Conservation (phyloP, 2,113 vertebrate genomes). For the Poeciliopsis retropinna region DNA sequence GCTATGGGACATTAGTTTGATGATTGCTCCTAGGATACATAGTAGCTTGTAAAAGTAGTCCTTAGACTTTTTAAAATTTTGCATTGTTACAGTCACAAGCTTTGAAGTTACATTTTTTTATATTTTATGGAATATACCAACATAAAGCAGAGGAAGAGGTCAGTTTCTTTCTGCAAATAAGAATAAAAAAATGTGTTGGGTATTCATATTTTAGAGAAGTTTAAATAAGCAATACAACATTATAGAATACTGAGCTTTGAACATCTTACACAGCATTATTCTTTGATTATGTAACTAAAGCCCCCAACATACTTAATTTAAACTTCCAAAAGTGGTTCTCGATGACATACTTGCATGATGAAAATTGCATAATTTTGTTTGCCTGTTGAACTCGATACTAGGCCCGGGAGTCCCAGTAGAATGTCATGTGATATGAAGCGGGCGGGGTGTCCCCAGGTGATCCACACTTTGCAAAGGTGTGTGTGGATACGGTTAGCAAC, state of each 20-base stretch:
- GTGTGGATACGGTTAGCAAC: no score
- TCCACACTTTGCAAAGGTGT: no score
- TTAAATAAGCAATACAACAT: not conserved
- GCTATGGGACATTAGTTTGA: conserved; percentile 11
- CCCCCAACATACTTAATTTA: no score
- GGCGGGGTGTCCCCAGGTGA: no score
- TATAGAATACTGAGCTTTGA: not conserved
- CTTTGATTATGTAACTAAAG: no score
- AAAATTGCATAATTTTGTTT: no score
- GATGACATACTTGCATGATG: no score
- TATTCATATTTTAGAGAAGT: not conserved
- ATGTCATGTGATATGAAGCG: no score
- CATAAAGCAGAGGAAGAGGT: not conserved
- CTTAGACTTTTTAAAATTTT: not conserved
- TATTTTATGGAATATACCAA: not conserved
- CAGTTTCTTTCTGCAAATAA: not conserved
- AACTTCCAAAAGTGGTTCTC: no score
- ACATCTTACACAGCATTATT: no score
- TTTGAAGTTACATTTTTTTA: not conserved
- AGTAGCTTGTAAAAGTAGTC: not conserved
- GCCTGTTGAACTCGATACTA: no score
- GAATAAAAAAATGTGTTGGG: not conserved
- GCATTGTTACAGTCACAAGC: not conserved
- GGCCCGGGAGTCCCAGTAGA: no score
- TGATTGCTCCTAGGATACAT: not conserved